These are phyloP conservation scores for Mythimna loreyi DNA, from an alignment of 2,888 invertebrate species.

Conservation along the genomic window DNA sequence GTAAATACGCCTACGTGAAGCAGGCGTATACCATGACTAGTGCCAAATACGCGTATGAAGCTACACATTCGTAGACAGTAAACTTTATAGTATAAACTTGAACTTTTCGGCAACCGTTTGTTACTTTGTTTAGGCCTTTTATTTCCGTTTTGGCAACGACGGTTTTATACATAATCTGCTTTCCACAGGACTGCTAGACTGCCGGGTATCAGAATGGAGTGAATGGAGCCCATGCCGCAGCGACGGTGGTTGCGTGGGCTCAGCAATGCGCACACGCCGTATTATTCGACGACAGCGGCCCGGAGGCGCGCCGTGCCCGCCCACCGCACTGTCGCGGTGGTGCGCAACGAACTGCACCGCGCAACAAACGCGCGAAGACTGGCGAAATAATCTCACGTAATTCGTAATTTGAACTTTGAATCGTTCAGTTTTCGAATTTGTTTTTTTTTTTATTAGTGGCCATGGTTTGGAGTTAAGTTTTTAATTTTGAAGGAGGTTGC, in stretches of 20 bases:
- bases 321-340: slow-evolving; percentile 96
- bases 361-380: slow-evolving; percentile 74
- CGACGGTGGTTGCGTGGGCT: slow-evolving; percentile 97
- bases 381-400: slow-evolving; percentile 88
- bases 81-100: too few species aligned
- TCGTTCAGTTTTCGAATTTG: slow-evolving; percentile 40
- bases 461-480: slow-evolving; percentile 46
- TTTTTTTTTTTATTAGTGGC: slow-evolving; percentile 25
- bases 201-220: slow-evolving; percentile 96
- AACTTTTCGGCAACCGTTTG: too few species aligned
- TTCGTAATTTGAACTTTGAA: slow-evolving; percentile 54
- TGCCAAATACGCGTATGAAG: too few species aligned
- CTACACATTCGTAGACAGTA: too few species aligned
- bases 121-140: background rate
- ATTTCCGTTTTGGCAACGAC: background rate
- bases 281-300: slow-evolving; percentile 94
- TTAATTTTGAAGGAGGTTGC: background rate
- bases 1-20: too few species aligned
- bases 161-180: background rate
- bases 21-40: too few species aligned
- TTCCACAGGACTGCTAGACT: slow-evolving; percentile 92
- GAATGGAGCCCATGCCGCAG: slow-evolving; percentile 97
- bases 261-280: slow-evolving; percentile 95
- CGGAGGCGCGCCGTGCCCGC: slow-evolving; percentile 96
- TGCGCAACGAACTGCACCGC: slow-evolving; percentile 93